A percentile compares a stretch with the other conserved stretches of the same genome.
Evolutionary conservation across 2,113 vertebrate genomes (phyloP).

Genomic region (Promerops cafer): DNA sequence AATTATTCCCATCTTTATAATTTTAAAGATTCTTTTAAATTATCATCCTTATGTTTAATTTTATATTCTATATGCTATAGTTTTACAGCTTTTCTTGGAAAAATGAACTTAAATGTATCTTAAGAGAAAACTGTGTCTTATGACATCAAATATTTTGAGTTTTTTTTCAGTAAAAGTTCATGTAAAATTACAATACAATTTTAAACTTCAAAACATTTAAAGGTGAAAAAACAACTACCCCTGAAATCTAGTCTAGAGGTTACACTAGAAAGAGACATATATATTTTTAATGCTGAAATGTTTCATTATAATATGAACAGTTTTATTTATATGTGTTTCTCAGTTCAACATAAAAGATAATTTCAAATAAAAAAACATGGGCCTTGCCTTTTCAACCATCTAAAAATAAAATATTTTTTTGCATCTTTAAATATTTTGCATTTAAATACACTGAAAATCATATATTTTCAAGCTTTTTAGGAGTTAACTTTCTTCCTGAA

Average conservation of each 20-base stretch:
- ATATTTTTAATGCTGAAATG: not conserved
- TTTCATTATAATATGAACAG: not conserved
- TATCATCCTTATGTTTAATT: not conserved
- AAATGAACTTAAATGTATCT: not conserved
- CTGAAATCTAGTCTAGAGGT: not conserved
- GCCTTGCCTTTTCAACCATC: not conserved
- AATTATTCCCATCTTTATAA: not conserved
- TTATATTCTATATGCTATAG: not conserved
- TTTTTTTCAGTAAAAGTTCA: not conserved
- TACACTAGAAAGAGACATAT: not conserved
- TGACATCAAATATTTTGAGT: not conserved
- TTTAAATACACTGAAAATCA: not conserved
- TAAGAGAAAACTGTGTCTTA: not conserved
- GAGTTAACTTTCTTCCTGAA: not conserved
- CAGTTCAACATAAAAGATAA: not conserved
- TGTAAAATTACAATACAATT: not conserved
- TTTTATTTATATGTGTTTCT: not conserved
- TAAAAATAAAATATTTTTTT: not conserved
- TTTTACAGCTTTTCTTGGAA: not conserved
- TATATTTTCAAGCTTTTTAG: not conserved
- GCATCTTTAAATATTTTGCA: not conserved
- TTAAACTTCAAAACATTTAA: not conserved
- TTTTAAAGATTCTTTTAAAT: not conserved
- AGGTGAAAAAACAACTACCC: not conserved
- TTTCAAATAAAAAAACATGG: not conserved